A percentile compares a stretch with the other conserved stretches of the same genome.
Evolutionary conservation across 2,797 vertebrate genomes (phyloP).

Genomic region (Vespertilio murinus): DNA sequence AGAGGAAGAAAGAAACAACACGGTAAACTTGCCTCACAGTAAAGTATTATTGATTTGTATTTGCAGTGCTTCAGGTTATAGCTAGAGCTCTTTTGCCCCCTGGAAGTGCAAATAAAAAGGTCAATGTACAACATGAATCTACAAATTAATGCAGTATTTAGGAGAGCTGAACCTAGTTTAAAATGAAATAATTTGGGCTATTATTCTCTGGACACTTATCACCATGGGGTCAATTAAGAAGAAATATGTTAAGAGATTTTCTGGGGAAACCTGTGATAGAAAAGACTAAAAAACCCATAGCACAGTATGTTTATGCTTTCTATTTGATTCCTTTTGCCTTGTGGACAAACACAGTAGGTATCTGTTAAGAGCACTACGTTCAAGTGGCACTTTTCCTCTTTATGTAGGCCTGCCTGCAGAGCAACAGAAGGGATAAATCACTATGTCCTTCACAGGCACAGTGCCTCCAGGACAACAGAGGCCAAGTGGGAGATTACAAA

Average conservation of each 20-base stretch:
- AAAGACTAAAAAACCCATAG: neutral
- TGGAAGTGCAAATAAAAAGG: conserved; percentile 17
- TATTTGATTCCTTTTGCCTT: neutral
- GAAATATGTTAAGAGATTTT: neutral
- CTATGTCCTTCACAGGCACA: accelerated
- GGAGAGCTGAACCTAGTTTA: neutral
- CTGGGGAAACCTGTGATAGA: neutral
- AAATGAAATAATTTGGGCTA: neutral
- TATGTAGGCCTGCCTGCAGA: neutral
- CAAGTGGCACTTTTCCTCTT: neutral
- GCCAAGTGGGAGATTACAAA: neutral
- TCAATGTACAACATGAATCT: neutral
- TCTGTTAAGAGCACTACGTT: neutral
- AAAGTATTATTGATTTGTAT: neutral
- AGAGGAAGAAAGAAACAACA: neutral
- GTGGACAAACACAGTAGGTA: neutral
- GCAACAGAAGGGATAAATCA: neutral
- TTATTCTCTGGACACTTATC: neutral
- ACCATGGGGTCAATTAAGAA: neutral
- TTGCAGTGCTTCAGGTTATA: neutral
- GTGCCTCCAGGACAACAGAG: neutral
- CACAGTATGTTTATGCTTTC: neutral
- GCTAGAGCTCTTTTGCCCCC: neutral
- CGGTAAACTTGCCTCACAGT: neutral
- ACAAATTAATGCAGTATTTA: neutral